Conservation (phyloP, 37 sponge, comb jelly and placozoan genomes). For the Diacarnus erythraeanus region DNA sequence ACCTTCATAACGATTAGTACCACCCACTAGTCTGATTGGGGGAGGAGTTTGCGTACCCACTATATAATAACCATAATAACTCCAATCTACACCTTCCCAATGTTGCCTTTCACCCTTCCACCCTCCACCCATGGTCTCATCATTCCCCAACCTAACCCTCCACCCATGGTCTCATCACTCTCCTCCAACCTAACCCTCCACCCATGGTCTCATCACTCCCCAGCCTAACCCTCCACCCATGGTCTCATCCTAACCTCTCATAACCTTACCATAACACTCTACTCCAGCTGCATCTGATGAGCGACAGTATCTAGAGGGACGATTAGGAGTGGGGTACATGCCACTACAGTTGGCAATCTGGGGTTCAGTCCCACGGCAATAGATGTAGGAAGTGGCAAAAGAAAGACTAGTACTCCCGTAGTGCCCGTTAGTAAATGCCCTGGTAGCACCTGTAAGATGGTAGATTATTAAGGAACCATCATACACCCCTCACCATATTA, state of each 20-base stretch:
- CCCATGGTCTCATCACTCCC: too few species aligned
- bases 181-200: too few species aligned
- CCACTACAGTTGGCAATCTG: conserved; percentile 46
- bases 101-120: too few species aligned
- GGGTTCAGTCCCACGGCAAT: conserved; percentile 24
- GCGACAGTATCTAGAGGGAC: conserved; percentile 7
- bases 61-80: not conserved
- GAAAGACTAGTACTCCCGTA: conserved; percentile 3
- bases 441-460: conserved; percentile 20
- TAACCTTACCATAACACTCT: conserved; percentile 22
- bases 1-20: conserved; percentile 22
- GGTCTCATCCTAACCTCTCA: not conserved
- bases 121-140: too few species aligned
- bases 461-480: not conserved
- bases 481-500: too few species aligned
- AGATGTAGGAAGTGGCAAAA: conserved; percentile 3
- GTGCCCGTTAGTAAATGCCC: not conserved
- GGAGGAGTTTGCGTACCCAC: not conserved
- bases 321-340: not conserved
- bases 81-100: not conserved
- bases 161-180: too few species aligned
- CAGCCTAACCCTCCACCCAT: too few species aligned
- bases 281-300: conserved; percentile 19
- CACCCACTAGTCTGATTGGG: conserved; percentile 37
- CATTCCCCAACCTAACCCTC: too few species aligned